Conservation (phyloP, 1,140 invertebrate genomes). For the Colletes gigas region DNA sequence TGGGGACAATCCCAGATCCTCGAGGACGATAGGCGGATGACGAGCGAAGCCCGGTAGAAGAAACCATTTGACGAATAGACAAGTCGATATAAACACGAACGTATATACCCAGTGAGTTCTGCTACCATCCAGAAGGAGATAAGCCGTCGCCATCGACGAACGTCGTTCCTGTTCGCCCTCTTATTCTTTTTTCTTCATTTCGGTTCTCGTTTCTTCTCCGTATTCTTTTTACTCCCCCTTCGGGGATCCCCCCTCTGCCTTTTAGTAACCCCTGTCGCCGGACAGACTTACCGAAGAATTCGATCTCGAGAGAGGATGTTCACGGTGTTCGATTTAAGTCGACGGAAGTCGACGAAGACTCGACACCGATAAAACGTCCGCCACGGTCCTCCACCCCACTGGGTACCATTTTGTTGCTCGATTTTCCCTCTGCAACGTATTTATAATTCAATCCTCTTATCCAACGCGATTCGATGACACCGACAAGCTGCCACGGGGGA, state of each 20-base stretch:
- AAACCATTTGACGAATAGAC: slow-evolving; percentile 64
- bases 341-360: slow-evolving; percentile 21
- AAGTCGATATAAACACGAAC: slow-evolving; percentile 52
- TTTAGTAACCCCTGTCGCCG: slow-evolving; percentile 29
- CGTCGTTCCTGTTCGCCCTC: not conserved
- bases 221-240: not conserved
- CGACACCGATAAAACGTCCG: slow-evolving; percentile 31
- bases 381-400: not conserved
- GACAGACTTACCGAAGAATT: slow-evolving; percentile 41
- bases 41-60: slow-evolving; percentile 51
- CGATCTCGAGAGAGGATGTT: slow-evolving; percentile 25
- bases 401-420: not conserved
- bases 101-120: slow-evolving; percentile 17
- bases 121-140: slow-evolving; percentile 61
- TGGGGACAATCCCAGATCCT: slow-evolving; percentile 57
- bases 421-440: slow-evolving; percentile 22
- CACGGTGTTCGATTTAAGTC: slow-evolving; percentile 31
- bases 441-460: slow-evolving; percentile 51
- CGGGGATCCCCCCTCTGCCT: not conserved
- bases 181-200: not conserved
- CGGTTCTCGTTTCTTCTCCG: not conserved
- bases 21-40: slow-evolving; percentile 52
- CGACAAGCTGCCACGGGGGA: slow-evolving; percentile 28
- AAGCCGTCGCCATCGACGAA: slow-evolving; percentile 35
- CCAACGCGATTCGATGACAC: slow-evolving; percentile 40